phyloP scores from a whole-genome alignment of 2,113 vertebrate genomes.

The Chascanopsetta lugubris region DNA sequence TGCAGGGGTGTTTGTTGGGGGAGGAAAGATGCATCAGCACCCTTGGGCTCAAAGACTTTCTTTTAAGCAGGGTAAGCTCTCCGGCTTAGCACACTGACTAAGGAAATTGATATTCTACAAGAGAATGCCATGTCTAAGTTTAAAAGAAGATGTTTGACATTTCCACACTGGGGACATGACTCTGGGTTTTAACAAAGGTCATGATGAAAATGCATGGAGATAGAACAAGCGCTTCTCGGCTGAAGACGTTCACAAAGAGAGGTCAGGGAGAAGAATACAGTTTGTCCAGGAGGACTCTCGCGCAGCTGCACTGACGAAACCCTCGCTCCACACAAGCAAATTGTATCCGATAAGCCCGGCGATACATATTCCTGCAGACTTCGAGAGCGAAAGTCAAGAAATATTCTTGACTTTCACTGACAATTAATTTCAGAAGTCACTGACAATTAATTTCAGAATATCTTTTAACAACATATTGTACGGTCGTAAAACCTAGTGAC shows the following conservation, averaged over 20 bases:
- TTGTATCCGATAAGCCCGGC: background rate
- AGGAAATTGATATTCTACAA: conserved; percentile 8
- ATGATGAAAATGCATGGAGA: conserved; percentile 12
- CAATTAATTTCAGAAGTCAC: background rate
- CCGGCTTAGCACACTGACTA: conserved; percentile 2
- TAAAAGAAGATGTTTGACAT: conserved; percentile 23
- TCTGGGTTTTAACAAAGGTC: conserved; percentile 10
- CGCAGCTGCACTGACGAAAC: background rate
- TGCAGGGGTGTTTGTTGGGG: conserved; percentile 24
- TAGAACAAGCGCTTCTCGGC: conserved; percentile 1
- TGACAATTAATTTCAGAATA: background rate
- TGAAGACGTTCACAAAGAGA: conserved; percentile 4
- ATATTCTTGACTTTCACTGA: background rate
- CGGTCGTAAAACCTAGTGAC: background rate
- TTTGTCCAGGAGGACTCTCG: background rate
- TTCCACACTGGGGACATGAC: background rate
- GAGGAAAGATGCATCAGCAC: conserved; percentile 24
- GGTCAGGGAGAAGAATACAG: background rate
- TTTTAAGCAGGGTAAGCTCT: conserved; percentile 1
- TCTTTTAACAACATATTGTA: background rate
- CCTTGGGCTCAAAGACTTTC: conserved; percentile 15
- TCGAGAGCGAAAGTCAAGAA: background rate
- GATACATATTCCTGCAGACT: conserved; percentile 1
- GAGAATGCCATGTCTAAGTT: conserved; percentile 10
- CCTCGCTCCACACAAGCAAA: conserved; percentile 6